These are phyloP conservation scores for Rousettus leschenaultii DNA, from an alignment of 2,113 vertebrate species.

Conservation along the genomic window DNA sequence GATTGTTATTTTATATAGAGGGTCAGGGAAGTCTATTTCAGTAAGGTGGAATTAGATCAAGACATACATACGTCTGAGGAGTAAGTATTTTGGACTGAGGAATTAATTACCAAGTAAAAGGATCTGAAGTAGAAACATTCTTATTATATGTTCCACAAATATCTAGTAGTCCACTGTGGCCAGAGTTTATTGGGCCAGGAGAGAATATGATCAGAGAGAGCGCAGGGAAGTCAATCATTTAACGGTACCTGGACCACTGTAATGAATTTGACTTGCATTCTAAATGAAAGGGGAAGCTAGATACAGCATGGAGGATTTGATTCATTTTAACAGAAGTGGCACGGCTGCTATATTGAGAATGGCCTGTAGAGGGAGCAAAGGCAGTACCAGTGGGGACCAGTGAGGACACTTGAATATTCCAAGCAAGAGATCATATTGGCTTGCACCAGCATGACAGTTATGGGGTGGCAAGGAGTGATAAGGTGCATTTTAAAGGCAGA, in stretches of 20 bases:
- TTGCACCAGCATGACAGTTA: not conserved
- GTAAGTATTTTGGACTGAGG: not conserved
- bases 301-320: not conserved
- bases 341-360: not conserved
- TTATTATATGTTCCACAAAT: not conserved
- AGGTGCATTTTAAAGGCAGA: conserved; percentile 21
- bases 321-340: not conserved
- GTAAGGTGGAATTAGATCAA: not conserved
- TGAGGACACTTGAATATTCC: not conserved
- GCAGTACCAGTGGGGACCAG: not conserved
- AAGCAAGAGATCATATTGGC: not conserved
- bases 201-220: not conserved
- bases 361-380: not conserved
- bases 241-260: not conserved
- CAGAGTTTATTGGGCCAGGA: not conserved
- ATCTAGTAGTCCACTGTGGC: not conserved
- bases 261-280: not conserved
- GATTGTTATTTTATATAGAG: not conserved
- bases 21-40: not conserved
- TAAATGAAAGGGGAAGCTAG: not conserved
- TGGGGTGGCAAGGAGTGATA: not conserved
- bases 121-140: not conserved
- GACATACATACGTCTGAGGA: not conserved
- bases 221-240: not conserved
- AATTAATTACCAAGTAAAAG: not conserved